Evolutionary conservation across 2,888 invertebrate genomes (phyloP).

Genomic region (Eristalinus aeneus): DNA sequence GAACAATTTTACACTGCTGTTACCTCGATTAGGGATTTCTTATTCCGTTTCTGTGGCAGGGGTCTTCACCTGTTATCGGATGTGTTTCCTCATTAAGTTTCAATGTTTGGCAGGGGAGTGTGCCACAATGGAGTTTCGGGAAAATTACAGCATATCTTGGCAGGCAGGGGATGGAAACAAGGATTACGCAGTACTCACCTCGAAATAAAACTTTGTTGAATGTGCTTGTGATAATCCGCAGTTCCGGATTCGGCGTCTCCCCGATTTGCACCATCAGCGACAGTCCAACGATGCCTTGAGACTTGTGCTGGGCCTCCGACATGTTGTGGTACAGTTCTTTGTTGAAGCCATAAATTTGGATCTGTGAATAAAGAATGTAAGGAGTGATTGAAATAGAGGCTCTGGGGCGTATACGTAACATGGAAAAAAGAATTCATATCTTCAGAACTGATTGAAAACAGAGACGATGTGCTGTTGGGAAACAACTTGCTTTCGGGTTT

Average conservation of each 20-base stretch:
- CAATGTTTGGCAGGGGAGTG: no score
- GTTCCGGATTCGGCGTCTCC: conserved; percentile 91
- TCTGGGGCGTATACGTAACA: not conserved
- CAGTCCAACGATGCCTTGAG: conserved; percentile 97
- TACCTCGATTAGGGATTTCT: conserved; percentile 71
- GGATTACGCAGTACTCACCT: conserved; percentile 85
- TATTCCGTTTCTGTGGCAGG: not conserved
- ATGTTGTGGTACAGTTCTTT: conserved; percentile 98
- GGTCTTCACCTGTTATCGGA: not conserved
- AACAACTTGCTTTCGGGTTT: no score
- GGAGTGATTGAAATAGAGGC: not conserved
- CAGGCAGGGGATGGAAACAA: not conserved
- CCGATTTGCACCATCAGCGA: conserved; percentile 97
- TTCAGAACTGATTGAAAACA: no score
- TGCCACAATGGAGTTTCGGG: not conserved
- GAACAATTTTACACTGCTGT: conserved; percentile 72
- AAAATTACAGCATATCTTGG: conserved; percentile 19
- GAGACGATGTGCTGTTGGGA: no score
- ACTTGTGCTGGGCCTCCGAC: conserved; percentile 97
- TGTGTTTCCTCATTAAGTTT: conserved; percentile 35
- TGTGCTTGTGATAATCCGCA: conserved; percentile 92
- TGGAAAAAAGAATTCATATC: no score
- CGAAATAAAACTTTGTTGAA: conserved; percentile 92
- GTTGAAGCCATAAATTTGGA: conserved; percentile 98
- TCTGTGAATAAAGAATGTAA: conserved; percentile 84